Evolutionary conservation across 2,113 vertebrate species (phyloP).

Genomic region (Taurulus bubalis): DNA sequence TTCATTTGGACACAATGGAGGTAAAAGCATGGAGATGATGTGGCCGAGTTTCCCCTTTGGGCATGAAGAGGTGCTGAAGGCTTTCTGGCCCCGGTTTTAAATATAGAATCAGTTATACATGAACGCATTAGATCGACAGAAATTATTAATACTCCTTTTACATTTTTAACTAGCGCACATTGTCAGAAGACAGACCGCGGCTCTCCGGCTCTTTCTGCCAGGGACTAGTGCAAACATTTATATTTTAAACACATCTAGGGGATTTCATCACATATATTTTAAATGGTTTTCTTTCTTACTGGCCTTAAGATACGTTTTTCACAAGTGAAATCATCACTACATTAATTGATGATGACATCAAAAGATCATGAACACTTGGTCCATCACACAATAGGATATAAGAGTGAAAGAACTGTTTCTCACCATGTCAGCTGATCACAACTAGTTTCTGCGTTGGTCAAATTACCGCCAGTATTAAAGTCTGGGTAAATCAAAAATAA

Average conservation of each 20-base stretch:
- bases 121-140: constrained; percentile 67
- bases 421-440: background rate
- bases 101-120: constrained; percentile 77
- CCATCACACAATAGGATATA: background rate
- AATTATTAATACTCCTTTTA: constrained; percentile 80
- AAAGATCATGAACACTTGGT: background rate
- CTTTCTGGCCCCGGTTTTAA: constrained; percentile 65
- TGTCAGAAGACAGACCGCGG: constrained; percentile 41
- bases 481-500: no score
- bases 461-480: no score
- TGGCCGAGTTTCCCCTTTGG: constrained; percentile 9
- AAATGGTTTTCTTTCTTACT: background rate
- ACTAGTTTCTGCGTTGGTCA: background rate
- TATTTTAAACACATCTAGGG: background rate
- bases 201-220: constrained; percentile 42
- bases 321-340: background rate
- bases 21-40: constrained; percentile 24
- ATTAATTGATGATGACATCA: background rate
- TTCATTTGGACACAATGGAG: background rate
- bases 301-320: background rate
- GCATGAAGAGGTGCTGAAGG: constrained; percentile 13
- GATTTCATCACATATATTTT: constrained; percentile 6
- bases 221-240: constrained; percentile 14
- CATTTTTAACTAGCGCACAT: constrained; percentile 75
- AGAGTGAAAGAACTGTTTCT: background rate